Base-by-base conservation (phyloP, 1,140 invertebrate species). In the Meloidogyne exigua region DNA sequence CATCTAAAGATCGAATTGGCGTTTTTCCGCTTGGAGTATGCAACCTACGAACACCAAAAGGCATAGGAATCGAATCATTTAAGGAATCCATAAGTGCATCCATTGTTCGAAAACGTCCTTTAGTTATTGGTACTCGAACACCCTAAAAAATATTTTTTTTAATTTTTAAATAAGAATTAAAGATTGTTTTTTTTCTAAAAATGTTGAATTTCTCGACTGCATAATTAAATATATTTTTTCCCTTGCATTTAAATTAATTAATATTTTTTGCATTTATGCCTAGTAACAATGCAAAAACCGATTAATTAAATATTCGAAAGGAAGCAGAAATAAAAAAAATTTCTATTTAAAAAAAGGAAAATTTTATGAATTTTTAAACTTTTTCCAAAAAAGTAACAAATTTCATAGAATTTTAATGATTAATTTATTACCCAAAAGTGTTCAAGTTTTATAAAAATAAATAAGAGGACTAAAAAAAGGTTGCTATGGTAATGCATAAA, bases 51-150 rank as follows among this genome's bases (percentile, higher is more conserved):
- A 85, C 86, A 21, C 85, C 84, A 73, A 83, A 88, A 13, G 83
- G 85, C 80, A 87, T 57, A 32, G 66, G 69, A 39, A 87, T 83
- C n/a, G 67, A 82, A 11, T 63, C 64, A 69, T 87, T 87, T 36
- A 87, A 76, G 25, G 80, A 76, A 75, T 87, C 86, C 76, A 87
- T 69, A 23, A 87, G 76, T 25, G 81, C 78, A 63, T 87, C 78
- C 62, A 87, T 87, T 18, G 69, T 88, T 64, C 85, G 81, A 70
- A 86, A 87, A 11, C 86, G 81, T 12, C 80, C 76, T 75, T 85
- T 87, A 15, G 85, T 82, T 12, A 87, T 73, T 11, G 85, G 85
- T 36, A 87, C 78, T 15, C 86, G 83, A 18, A 88, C 73, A 77
- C 85, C 85, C 85, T 87, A 57, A 64, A 84, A 13, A 25, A 70